Conservation (phyloP, 1,140 invertebrate genomes). For the Trialeurodes vaporariorum region DNA sequence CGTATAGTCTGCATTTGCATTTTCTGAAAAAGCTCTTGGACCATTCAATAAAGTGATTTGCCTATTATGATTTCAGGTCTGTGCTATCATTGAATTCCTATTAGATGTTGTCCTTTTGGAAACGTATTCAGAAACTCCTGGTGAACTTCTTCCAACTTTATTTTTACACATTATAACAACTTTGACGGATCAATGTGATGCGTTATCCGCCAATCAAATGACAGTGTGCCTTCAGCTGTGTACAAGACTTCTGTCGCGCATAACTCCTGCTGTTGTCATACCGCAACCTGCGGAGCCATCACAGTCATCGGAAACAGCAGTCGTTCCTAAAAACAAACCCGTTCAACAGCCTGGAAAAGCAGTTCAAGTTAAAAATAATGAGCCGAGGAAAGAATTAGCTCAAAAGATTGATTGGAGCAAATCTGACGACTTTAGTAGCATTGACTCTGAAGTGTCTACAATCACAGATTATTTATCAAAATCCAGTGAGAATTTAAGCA, state of each 20-base stretch:
- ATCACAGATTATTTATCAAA: not conserved
- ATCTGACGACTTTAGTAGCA: not conserved
- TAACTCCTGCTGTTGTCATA: constrained; percentile 43
- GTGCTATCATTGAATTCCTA: constrained; percentile 61
- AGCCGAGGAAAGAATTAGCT: not conserved
- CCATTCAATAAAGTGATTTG: not conserved
- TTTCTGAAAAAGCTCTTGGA: no score
- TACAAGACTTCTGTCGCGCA: constrained; percentile 61
- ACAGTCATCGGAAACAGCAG: not conserved
- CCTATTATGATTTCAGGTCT: constrained; percentile 44
- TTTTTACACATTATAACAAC: constrained; percentile 51
- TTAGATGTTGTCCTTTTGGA: constrained; percentile 68
- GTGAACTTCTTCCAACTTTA: constrained; percentile 61
- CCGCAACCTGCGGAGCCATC: constrained; percentile 6
- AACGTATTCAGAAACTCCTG: constrained; percentile 65
- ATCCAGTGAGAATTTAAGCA: not conserved
- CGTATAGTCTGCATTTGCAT: no score
- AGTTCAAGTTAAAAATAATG: not conserved
- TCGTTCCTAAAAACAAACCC: not conserved
- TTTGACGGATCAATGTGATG: constrained; percentile 44
- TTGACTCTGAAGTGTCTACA: not conserved
- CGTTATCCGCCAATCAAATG: constrained; percentile 49
- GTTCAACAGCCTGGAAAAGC: not conserved
- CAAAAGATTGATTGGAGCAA: not conserved
- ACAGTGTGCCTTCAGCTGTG: constrained; percentile 51